These are phyloP conservation scores for Mico argentatus DNA, from an alignment of 2,797 vertebrate species.

Conservation along the genomic window DNA sequence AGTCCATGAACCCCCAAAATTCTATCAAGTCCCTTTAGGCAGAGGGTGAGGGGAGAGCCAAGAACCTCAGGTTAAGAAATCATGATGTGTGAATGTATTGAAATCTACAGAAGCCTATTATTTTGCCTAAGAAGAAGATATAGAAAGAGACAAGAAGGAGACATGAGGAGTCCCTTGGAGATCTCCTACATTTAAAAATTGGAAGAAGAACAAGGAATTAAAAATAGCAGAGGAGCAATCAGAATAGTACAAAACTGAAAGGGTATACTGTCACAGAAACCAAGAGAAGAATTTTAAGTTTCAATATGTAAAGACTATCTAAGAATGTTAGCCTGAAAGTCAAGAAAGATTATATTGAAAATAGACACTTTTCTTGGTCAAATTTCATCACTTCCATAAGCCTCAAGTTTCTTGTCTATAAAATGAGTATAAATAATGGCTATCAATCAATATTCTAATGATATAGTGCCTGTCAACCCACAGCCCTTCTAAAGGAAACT, in stretches of 20 bases:
- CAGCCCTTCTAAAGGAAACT: background rate
- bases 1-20: background rate
- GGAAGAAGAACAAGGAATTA: background rate
- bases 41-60: too few relatives aligned
- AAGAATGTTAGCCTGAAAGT: background rate
- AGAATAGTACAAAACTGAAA: background rate
- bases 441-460: background rate
- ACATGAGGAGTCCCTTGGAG: background rate
- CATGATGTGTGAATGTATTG: background rate
- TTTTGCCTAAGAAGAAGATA: slow-evolving; percentile 3
- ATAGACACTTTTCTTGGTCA: background rate
- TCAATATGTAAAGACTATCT: background rate
- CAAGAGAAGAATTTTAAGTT: background rate
- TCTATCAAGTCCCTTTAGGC: background rate
- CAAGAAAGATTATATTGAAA: background rate
- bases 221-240: background rate
- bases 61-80: background rate
- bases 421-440: background rate
- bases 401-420: background rate
- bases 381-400: background rate
- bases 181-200: background rate
- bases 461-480: background rate
- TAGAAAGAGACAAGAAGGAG: background rate
- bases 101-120: background rate
- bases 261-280: background rate